A percentile compares a stretch with the other conserved stretches of the same genome.
Conservation (phyloP, 2,888 invertebrate genomes). For the Parthenolecanium corni region DNA sequence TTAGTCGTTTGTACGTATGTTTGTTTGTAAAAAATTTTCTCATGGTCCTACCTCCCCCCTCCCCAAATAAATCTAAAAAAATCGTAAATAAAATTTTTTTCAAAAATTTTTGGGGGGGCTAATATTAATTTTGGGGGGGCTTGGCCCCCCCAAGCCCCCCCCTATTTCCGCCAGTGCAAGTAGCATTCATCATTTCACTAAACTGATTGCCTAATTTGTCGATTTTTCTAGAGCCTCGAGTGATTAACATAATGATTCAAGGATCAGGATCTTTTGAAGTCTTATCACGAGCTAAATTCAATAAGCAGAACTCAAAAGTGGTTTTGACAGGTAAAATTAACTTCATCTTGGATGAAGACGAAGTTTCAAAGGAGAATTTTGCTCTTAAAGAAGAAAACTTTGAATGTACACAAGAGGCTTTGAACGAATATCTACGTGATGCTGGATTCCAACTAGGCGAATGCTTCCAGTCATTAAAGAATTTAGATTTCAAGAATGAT, state of each 20-base stretch:
- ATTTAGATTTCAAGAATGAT: too few species aligned
- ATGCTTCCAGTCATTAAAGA: neutral
- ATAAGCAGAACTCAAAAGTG: constrained; percentile 49
- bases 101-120: too few species aligned
- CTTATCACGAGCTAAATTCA: constrained; percentile 36
- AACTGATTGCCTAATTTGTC: too few species aligned
- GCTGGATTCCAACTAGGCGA: constrained; percentile 9
- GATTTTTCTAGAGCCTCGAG: constrained; percentile 7
- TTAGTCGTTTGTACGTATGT: too few species aligned
- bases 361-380: constrained; percentile 44
- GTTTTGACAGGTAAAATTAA: constrained; percentile 59
- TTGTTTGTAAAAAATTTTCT: too few species aligned
- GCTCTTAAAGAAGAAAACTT: constrained; percentile 20
- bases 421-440: constrained; percentile 2
- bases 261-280: constrained; percentile 51
- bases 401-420: neutral
- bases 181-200: too few species aligned
- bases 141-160: too few species aligned
- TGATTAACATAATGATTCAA: constrained; percentile 46
- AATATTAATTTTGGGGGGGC: too few species aligned
- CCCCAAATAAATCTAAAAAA: too few species aligned
- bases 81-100: too few species aligned
- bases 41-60: too few species aligned
- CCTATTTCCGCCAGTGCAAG: too few species aligned
- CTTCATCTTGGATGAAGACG: constrained; percentile 44